These are phyloP conservation scores for Calameuta pallipes DNA, from an alignment of 2,888 invertebrate species.

Conservation along the genomic window DNA sequence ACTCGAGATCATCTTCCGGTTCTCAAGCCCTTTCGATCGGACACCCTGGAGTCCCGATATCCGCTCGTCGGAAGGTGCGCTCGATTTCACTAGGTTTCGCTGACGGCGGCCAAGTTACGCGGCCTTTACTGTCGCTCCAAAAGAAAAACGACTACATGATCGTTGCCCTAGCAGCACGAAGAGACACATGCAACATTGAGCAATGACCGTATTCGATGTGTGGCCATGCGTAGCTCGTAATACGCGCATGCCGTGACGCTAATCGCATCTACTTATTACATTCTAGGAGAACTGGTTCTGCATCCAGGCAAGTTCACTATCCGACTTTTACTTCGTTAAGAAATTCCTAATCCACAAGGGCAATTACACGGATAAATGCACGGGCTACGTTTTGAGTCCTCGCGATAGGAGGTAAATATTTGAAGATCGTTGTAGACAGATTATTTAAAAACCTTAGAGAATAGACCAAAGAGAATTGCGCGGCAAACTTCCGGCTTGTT, in stretches of 20 bases:
- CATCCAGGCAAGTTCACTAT: conserved; percentile 1
- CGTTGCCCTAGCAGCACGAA: neutral
- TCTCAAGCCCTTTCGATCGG: neutral
- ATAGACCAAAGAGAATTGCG: too few species aligned
- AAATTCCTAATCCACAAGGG: neutral
- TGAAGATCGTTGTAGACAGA: neutral
- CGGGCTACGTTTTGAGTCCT: neutral
- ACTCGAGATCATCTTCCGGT: neutral
- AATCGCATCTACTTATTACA: conserved; percentile 31
- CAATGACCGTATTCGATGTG: conserved; percentile 49
- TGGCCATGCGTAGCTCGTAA: conserved; percentile 47
- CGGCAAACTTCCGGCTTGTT: too few species aligned
- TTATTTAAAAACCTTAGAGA: neutral
- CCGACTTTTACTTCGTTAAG: neutral
- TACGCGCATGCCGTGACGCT: neutral
- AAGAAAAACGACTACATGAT: neutral
- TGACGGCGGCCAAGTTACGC: neutral
- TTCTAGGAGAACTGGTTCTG: conserved; percentile 31
- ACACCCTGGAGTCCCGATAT: neutral
- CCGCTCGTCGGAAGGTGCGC: too few species aligned
- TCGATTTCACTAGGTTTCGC: neutral
- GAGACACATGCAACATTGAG: conserved; percentile 43
- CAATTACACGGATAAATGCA: neutral
- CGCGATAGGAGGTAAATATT: neutral
- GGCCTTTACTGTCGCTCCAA: neutral